phyloP scores from a whole-genome alignment of 2,888 invertebrate species.

The Alentia gelatinosa region DNA sequence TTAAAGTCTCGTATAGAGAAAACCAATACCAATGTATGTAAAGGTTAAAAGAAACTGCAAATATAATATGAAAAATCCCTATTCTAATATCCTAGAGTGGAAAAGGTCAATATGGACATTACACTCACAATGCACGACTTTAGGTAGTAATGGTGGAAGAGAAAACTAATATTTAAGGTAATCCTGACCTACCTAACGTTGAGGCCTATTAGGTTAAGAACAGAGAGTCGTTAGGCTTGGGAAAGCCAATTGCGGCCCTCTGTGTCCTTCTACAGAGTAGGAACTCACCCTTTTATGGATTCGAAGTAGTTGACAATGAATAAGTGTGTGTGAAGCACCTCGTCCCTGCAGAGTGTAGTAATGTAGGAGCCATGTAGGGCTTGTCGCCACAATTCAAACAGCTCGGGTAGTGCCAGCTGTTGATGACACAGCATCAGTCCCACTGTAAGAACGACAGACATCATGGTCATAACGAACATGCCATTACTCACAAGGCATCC shows the following conservation, averaged over 20 bases:
- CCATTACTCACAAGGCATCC: too few species aligned
- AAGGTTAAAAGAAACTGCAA: neutral
- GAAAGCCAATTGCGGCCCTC: neutral
- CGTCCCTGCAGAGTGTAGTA: slow-evolving; percentile 95
- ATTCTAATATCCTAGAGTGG: neutral
- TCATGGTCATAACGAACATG: neutral
- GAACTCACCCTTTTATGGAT: slow-evolving; percentile 89
- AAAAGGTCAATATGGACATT: neutral
- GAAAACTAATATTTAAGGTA: neutral
- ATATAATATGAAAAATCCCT: neutral
- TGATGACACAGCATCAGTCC: slow-evolving; percentile 95
- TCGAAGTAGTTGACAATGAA: slow-evolving; percentile 97
- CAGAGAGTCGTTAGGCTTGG: neutral
- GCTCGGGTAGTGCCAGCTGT: slow-evolving; percentile 85
- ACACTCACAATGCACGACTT: slow-evolving; percentile 18
- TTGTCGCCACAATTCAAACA: slow-evolving; percentile 92
- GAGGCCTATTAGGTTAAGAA: neutral
- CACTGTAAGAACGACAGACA: slow-evolving; percentile 82
- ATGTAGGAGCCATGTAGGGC: slow-evolving; percentile 97
- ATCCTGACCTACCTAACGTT: neutral
- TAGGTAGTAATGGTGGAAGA: neutral
- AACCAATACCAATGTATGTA: neutral
- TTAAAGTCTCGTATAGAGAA: neutral
- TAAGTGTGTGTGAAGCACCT: slow-evolving; percentile 96
- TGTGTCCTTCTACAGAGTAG: neutral